Evolutionary conservation across 2,113 vertebrate genomes (phyloP).

Genomic region (Hippocampus barbouri): DNA sequence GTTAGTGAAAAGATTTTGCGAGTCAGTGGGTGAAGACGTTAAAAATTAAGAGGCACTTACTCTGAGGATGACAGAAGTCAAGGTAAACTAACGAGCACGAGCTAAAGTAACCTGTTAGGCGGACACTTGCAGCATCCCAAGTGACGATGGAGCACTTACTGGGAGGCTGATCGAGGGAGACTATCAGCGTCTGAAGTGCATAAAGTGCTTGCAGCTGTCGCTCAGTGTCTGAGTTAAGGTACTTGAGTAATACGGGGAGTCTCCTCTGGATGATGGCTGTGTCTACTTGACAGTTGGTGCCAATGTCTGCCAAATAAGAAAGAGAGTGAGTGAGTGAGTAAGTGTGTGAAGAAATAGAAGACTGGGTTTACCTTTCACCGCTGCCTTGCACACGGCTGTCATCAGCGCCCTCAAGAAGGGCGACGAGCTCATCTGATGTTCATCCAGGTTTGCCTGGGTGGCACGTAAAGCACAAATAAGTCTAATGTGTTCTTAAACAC

Average conservation of each 20-base stretch:
- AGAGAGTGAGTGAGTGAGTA: slow-evolving; percentile 6
- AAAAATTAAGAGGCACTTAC: neutral
- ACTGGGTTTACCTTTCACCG: slow-evolving; percentile 84
- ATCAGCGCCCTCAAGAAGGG: slow-evolving; percentile 98
- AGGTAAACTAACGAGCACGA: neutral
- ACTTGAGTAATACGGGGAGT: slow-evolving; percentile 96
- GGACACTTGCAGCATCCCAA: neutral
- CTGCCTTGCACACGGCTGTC: slow-evolving; percentile 97
- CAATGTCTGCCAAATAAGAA: slow-evolving; percentile 77
- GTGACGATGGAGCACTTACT: slow-evolving; percentile 78
- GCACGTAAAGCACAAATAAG: slow-evolving; percentile 17
- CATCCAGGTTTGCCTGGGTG: slow-evolving; percentile 87
- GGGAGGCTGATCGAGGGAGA: slow-evolving; percentile 95
- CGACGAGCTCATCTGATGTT: slow-evolving; percentile 92
- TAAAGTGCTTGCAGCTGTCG: slow-evolving; percentile 99
- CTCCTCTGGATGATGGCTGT: slow-evolving; percentile 91
- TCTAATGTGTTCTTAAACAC: neutral
- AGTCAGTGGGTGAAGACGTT: too few species aligned
- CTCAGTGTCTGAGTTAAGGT: slow-evolving; percentile 97
- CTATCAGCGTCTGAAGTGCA: slow-evolving; percentile 97
- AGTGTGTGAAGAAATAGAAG: neutral
- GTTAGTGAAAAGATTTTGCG: too few species aligned
- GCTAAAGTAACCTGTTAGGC: neutral
- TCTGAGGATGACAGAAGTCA: neutral
- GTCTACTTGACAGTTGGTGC: slow-evolving; percentile 88